Conservation (phyloP, 1,140 invertebrate species). For the Diplogasteroides magnus region DNA sequence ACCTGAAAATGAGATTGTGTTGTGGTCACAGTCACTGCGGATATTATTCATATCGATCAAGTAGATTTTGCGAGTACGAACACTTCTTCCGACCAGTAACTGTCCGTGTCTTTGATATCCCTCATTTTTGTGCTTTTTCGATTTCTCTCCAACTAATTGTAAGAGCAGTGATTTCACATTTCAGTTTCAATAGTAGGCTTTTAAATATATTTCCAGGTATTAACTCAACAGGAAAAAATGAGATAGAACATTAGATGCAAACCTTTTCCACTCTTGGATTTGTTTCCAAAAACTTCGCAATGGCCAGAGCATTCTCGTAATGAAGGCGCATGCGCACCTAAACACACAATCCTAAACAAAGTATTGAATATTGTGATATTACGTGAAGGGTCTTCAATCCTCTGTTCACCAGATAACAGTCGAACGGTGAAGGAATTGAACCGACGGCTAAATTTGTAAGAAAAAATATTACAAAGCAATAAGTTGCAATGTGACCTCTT, state of each 20-base stretch:
- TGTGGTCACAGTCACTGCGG: too few relatives aligned
- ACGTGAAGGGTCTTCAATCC: constrained; percentile 85
- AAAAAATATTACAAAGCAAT: neutral
- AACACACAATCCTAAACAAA: too few relatives aligned
- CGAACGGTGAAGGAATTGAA: constrained; percentile 88
- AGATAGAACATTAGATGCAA: neutral
- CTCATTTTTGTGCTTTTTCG: too few relatives aligned
- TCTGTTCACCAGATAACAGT: constrained; percentile 86
- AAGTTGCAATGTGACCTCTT: neutral
- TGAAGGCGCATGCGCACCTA: constrained; percentile 78
- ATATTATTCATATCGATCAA: too few relatives aligned
- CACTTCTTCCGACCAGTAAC: too few relatives aligned
- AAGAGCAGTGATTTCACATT: too few relatives aligned
- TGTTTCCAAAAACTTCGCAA: constrained; percentile 68
- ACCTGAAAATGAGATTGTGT: too few relatives aligned
- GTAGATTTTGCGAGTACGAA: too few relatives aligned
- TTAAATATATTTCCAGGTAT: too few relatives aligned
- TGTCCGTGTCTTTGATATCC: too few relatives aligned
- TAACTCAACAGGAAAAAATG: neutral
- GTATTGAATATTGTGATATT: neutral
- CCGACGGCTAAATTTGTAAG: constrained; percentile 63
- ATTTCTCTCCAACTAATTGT: too few relatives aligned
- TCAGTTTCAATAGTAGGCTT: too few relatives aligned
- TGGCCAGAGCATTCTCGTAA: constrained; percentile 69
- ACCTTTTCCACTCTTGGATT: constrained; percentile 73